phyloP scores from a whole-genome alignment of 2,888 invertebrate genomes.

The Cerastis leucographa region DNA sequence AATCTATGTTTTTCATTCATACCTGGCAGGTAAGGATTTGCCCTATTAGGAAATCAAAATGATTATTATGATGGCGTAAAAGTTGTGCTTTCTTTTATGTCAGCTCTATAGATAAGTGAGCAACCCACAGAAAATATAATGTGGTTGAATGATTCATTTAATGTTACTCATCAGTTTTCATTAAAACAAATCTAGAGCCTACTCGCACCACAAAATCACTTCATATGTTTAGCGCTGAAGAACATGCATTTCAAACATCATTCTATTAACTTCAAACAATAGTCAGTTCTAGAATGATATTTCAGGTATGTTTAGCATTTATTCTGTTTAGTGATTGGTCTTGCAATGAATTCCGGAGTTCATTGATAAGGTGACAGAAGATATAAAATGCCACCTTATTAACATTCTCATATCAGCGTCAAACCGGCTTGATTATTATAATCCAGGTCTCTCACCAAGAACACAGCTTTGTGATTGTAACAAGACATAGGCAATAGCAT shows the following conservation, averaged over 20 bases:
- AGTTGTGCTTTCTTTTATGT: neutral
- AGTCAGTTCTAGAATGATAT: neutral
- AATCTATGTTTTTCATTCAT: constrained; percentile 31
- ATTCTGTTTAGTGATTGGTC: neutral
- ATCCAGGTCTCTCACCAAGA: neutral
- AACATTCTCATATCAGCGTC: neutral
- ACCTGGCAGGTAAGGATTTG: constrained; percentile 20
- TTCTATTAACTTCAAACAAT: neutral
- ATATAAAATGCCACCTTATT: neutral
- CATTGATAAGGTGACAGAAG: neutral
- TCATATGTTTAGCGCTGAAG: neutral
- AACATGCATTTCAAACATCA: neutral
- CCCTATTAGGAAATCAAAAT: neutral
- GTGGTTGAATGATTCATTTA: neutral
- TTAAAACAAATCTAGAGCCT: neutral
- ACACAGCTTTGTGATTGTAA: neutral
- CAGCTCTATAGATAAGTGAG: neutral
- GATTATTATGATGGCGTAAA: neutral
- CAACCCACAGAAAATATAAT: neutral
- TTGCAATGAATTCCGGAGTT: neutral
- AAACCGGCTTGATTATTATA: neutral
- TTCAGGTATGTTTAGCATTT: neutral
- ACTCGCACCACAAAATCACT: neutral
- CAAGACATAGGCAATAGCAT: neutral
- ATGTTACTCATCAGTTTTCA: neutral